Percentiles rank a stretch among this genome's conserved stretches.
These are phyloP conservation scores for Stegophylla sp. DNA, from an alignment of 2,888 invertebrate species.

Conservation along the genomic window DNA sequence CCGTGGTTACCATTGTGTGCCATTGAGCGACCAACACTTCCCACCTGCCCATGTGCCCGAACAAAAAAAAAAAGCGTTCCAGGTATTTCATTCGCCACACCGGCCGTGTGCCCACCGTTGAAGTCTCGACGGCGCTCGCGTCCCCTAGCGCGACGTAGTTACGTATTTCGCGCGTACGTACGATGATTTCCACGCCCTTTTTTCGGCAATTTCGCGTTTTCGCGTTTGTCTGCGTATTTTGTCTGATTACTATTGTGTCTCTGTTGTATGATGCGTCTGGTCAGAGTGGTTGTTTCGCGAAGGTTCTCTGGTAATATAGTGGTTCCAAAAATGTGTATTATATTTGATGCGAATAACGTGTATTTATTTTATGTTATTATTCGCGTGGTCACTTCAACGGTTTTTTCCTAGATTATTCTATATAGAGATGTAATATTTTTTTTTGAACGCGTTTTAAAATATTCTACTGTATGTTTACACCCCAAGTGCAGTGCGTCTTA, in stretches of 20 bases:
- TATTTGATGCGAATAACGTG: not conserved
- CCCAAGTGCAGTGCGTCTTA: not conserved
- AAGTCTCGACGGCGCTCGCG: slow-evolving; percentile 42
- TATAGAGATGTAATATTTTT: too few relatives aligned
- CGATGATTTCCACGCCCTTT: slow-evolving; percentile 21
- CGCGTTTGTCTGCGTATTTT: not conserved
- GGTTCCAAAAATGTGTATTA: not conserved
- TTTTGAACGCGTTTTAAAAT: not conserved
- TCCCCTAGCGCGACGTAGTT: not conserved
- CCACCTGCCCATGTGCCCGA: slow-evolving; percentile 11
- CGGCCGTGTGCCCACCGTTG: slow-evolving; percentile 40
- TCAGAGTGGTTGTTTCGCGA: not conserved
- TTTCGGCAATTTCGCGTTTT: not conserved
- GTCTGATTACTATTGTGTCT: not conserved
- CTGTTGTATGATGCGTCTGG: not conserved
- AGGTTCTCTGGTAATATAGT: not conserved
- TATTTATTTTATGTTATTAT: too few relatives aligned
- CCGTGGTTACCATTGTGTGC: slow-evolving; percentile 20
- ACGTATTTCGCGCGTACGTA: not conserved
- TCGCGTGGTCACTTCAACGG: too few relatives aligned
- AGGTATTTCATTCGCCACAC: not conserved
- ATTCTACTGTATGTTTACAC: not conserved
- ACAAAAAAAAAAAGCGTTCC: not conserved
- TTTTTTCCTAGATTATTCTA: too few relatives aligned
- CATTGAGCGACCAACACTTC: not conserved